Base-by-base conservation (phyloP, 2,888 invertebrate species). In the Chalcis sispes region DNA sequence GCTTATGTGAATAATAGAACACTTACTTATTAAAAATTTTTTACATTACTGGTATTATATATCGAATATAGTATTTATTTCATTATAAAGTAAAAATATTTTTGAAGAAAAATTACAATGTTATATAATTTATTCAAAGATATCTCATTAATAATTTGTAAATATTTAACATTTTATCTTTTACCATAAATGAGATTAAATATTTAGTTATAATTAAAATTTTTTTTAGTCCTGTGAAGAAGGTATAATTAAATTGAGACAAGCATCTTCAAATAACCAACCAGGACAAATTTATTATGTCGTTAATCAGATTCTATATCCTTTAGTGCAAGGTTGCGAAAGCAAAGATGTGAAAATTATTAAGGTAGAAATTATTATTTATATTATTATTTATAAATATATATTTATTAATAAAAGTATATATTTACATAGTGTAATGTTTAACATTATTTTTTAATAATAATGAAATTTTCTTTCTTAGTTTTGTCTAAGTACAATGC, bases 271-370 rank as follows among this genome's bases (percentile, higher is more conserved):
- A 50, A 92, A 92, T 81, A 93, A 93, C 83, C 94, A 95, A 10
- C 94, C 95, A 87, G 92, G 93, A 81, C 95, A 96, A n/a, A 91
- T 98, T 71, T 94, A 94, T 85, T 95, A 96, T 87, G 94, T 96
- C 25, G 96, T 97, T 77, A 95, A 96, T 86, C 98, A 99, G 90
- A 95, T 99, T 82, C 91, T 99, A 75, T 98, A 98, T 89, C 98
- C 99, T 0, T 91, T 99, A 81, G 96, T 98, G 40, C 96, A 99
- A 90, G 99, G 98, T 86, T 99, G 98, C 90, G 98, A 98, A 89
- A 98, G 98, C 29, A 98, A 97, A 90, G 97, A 98, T 89, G 92
- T 96, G 66, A 98, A 98, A 91, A 95, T 99, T 83, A 97, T 98
- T 65, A 95, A 95, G 93, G 96, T 96, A 89, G 79, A 27, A 48